Percentiles rank a stretch among this genome's conserved stretches.
These are phyloP conservation scores for Exocentrus adspersus DNA, from an alignment of 2,888 invertebrate genomes.

Conservation along the genomic window DNA sequence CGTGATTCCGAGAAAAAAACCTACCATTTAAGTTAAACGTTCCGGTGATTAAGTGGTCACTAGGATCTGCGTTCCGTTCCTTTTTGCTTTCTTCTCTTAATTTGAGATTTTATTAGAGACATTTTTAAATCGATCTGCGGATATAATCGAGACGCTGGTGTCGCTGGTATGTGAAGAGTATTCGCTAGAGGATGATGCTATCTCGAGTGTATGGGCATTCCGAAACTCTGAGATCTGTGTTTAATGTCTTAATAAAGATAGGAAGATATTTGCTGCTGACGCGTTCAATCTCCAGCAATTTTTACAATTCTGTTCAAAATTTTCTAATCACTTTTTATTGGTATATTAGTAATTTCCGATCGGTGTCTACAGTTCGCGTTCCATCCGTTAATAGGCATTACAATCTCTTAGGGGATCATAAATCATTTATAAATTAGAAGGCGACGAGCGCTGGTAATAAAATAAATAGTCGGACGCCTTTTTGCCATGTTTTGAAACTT, in stretches of 20 bases:
- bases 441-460: slow-evolving; percentile 40
- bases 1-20: slow-evolving; percentile 60
- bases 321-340: too few relatives aligned
- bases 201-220: slow-evolving; percentile 16
- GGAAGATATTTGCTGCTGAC: not conserved
- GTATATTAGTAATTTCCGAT: not conserved
- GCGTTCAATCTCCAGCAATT: not conserved
- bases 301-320: not conserved
- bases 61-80: slow-evolving; percentile 54
- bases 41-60: slow-evolving; percentile 58
- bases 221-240: slow-evolving; percentile 11
- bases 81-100: slow-evolving; percentile 48
- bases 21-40: slow-evolving; percentile 58
- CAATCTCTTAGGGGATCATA: too few relatives aligned
- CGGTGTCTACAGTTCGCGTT: too few relatives aligned
- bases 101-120: slow-evolving; percentile 40
- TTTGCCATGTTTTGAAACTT: slow-evolving; percentile 46
- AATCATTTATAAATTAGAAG: slow-evolving; percentile 35
- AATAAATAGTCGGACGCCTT: slow-evolving; percentile 40
- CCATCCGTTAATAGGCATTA: too few relatives aligned
- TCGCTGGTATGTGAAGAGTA: slow-evolving; percentile 25
- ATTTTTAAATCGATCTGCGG: slow-evolving; percentile 11
- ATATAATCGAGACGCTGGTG: slow-evolving; percentile 27
- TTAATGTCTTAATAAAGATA: slow-evolving; percentile 17
- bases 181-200: slow-evolving; percentile 24